phyloP scores from a whole-genome alignment of 2,888 invertebrate species.

The Conus canariensis region DNA sequence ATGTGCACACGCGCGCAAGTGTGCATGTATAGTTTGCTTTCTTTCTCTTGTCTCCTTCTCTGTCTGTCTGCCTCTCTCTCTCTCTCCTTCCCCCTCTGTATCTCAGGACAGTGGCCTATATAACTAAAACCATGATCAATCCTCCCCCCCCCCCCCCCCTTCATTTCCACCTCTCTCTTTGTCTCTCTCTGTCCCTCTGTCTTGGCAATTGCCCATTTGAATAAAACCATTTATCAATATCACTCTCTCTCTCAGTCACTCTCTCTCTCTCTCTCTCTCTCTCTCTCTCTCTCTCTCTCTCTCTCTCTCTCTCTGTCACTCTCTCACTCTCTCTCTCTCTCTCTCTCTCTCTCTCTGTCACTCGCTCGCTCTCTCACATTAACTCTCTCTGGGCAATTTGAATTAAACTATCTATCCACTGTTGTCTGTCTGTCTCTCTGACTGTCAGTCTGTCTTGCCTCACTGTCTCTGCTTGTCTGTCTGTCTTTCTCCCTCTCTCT shows the following conservation, averaged over 20 bases:
- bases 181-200: no score
- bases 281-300: conserved; percentile 21
- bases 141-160: neutral
- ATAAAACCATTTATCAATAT: neutral
- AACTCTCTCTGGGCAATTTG: no score
- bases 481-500: neutral
- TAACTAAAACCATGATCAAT: no score
- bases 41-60: neutral
- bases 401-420: no score
- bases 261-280: conserved; percentile 27
- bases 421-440: conserved; percentile 6
- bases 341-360: neutral
- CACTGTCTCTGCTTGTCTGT: no score
- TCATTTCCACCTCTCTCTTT: no score
- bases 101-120: no score
- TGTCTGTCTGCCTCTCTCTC: no score
- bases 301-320: conserved; percentile 8
- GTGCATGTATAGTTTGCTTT: neutral
- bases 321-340: conserved; percentile 3
- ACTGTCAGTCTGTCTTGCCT: neutral
- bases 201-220: no score
- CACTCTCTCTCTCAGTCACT: neutral
- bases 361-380: neutral
- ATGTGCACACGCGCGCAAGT: neutral
- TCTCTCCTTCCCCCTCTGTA: no score